Evolutionary conservation across 2,888 invertebrate species (phyloP), one percentile per base, ranked within the genome.

Genomic region (Andrena chrysosceles): DNA sequence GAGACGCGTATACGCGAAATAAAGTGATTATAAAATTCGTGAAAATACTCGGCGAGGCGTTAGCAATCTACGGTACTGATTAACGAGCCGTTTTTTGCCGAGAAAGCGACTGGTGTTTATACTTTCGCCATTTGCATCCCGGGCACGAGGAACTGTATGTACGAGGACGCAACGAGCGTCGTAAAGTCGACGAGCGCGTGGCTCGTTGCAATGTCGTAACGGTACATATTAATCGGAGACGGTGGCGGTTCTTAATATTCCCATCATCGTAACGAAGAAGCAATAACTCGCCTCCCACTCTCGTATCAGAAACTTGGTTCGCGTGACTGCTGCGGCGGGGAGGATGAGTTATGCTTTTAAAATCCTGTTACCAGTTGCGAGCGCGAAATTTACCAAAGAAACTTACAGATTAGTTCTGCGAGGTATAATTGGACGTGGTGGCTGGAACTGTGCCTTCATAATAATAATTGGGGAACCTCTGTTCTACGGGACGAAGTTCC

Each of bases 331-430:
- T 63, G 7, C 42, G 7, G 3, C 31, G 42, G 49, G 67, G 52
- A 72, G 69, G 76, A 54, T 54, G 71, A 78, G 76, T 79, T 85
- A 85, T 81, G 85, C 85, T 85, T 89, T 86, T 79, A 89, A 87
- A 88, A 88, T 85, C 87, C 85, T 77, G 86, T 89, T 89, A 89
- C 83, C 73, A 67, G 86, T 85, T 81, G 77, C 80, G 73, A 77
- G 81, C 78, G 70, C 60, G 80, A 80, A 85, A 85, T 79, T 79
- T 77, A 75, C 68, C 62, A 80, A 83, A 86, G 89, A 88, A 89
- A 89, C 86, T 89, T 89, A 83, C 81, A 76, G 85, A 87, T 89
- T 89, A 89, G 89, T 89, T 89, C 81, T 82, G 60, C 77, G 80
- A 79, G 77, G 83, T 86, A 88, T 89, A 89, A 89, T 88, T 89